Evolutionary conservation across 2,888 invertebrate genomes (phyloP), one percentile per base, ranked within the genome.

Genomic region (Macrophya annulata): DNA sequence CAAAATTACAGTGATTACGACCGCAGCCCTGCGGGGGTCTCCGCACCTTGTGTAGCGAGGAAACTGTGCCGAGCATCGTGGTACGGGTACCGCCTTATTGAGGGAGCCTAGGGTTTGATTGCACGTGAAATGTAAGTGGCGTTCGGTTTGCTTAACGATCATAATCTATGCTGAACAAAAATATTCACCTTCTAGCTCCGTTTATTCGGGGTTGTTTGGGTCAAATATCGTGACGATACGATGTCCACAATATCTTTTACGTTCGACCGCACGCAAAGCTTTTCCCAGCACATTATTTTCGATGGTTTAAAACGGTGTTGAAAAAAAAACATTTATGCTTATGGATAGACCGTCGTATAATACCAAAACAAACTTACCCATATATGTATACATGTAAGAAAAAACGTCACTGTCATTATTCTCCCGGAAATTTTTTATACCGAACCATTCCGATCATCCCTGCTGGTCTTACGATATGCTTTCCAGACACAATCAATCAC

Each of bases 1-100:
- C 90, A 88, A 92, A 92, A 93, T 92, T 91, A 92, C 92, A 91
- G 92, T 92, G 91, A 91, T 93, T 92, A 92, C 87, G 55, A 21
- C 83, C 87, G 82, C 87, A 86, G 86, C 85, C 84, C 88, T 85
- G 76, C 86, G 76, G 74, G 85, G 68, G 84, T 83, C 81, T 85
- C 85, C 72, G 62, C 84, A 84, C 76, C 85, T 85, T 51, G 65
- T 83, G 45, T 25, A 77, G 51, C 71, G 85, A 83, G 62, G 81
- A 81, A 74, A 85, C 85, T 84, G 65, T 83, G 71, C 40, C 68
- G 83, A 84, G 84, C 31, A 71, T 55, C 65, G 84, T 59, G 74
- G 59, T 59, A 85, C 15, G 17, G 72, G 25, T 77, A 77, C 45
- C 62, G 72, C 83, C 84, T 84, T 62, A 51, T 65, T 76, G 84